Evolutionary conservation across 64 coral and sea anemone species (phyloP).

Genomic region (Anthopleura sola): DNA sequence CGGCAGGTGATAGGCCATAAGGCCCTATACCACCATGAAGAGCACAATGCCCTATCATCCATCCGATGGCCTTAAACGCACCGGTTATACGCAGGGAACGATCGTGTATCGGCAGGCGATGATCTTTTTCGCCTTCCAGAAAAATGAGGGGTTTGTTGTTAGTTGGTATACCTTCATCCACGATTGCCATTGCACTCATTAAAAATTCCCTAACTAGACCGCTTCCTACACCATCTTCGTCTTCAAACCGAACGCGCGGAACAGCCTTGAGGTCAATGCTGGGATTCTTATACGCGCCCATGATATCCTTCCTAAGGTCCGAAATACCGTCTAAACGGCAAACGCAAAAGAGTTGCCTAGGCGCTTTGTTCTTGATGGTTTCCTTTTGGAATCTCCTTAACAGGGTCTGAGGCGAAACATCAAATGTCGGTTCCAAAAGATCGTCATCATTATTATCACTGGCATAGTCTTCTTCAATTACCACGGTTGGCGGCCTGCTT

Average conservation of each 20-base stretch:
- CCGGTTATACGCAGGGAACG: slow-evolving; percentile 23
- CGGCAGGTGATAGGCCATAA: slow-evolving; percentile 37
- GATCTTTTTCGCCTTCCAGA: slow-evolving; percentile 36
- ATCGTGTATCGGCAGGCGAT: slow-evolving; percentile 26
- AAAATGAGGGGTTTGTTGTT: slow-evolving; percentile 17
- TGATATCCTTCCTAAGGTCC: slow-evolving; percentile 25
- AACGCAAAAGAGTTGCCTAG: slow-evolving; percentile 14
- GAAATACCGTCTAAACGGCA: slow-evolving; percentile 18
- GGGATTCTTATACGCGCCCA: slow-evolving; percentile 4
- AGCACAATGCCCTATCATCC: slow-evolving; percentile 38
- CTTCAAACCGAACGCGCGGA: slow-evolving; percentile 21
- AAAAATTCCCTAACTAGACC: slow-evolving; percentile 34
- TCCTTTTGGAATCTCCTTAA: too few species aligned
- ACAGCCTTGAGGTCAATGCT: neutral
- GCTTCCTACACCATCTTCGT: slow-evolving; percentile 45
- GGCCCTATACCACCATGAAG: slow-evolving; percentile 15
- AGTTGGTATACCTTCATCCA: slow-evolving; percentile 16
- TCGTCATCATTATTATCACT: too few species aligned
- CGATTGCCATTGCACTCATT: slow-evolving; percentile 6
- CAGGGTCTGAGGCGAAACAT: too few species aligned
- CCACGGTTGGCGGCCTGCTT: too few species aligned
- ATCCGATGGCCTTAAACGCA: slow-evolving; percentile 35
- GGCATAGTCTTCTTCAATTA: too few species aligned
- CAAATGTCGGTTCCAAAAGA: too few species aligned
- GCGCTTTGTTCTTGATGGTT: neutral